A percentile compares a stretch with the other conserved stretches of the same genome.
Conservation (phyloP, 2,113 vertebrate genomes). For the Silurus glanis region DNA sequence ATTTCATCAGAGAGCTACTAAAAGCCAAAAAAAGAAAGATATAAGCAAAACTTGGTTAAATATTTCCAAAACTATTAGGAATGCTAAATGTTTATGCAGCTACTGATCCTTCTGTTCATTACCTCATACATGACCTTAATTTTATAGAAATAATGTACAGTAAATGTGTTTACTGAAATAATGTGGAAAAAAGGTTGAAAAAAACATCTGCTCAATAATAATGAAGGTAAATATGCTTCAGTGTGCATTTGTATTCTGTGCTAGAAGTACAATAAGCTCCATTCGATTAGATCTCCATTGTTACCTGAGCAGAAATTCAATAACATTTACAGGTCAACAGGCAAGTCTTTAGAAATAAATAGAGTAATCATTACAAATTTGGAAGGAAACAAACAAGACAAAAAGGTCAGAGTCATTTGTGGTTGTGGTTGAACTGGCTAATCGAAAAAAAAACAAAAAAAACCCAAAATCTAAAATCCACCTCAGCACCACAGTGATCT, state of each 20-base stretch:
- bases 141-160: neutral
- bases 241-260: neutral
- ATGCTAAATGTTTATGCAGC: neutral
- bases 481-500: neutral
- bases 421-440: neutral
- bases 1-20: neutral
- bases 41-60: neutral
- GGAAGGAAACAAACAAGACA: neutral
- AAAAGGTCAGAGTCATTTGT: neutral
- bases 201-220: neutral
- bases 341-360: slow-evolving; percentile 7
- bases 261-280: slow-evolving; percentile 13
- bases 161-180: neutral
- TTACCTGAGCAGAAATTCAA: slow-evolving; percentile 25
- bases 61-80: neutral
- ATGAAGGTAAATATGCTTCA: neutral
- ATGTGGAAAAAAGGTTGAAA: neutral
- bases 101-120: neutral
- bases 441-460: neutral
- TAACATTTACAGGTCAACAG: slow-evolving; percentile 30
- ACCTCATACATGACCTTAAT: neutral
- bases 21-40: neutral
- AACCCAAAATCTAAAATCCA: neutral
- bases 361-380: slow-evolving; percentile 21
- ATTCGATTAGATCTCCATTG: slow-evolving; percentile 8